Conservation (phyloP, 2,797 vertebrate species). For the Lacerta agilis region DNA sequence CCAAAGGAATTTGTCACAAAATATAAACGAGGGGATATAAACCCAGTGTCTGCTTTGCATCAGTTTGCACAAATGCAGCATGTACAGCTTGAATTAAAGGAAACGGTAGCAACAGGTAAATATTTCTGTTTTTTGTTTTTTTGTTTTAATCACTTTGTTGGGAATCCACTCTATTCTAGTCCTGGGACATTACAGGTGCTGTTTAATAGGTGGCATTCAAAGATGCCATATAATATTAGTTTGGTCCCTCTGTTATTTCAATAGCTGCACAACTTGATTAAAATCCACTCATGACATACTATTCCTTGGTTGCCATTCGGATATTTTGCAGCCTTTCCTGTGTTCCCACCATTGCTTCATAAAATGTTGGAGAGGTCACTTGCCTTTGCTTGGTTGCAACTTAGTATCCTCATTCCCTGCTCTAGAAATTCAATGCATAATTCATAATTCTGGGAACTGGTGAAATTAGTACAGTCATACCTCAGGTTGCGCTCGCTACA, state of each 20-base stretch:
- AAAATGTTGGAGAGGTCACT: background rate
- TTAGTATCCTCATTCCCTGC: background rate
- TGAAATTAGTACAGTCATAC: background rate
- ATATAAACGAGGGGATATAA: slow-evolving; percentile 80
- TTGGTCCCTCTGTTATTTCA: background rate
- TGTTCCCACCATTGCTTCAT: background rate
- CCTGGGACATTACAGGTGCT: background rate
- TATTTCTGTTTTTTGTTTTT: accelerated
- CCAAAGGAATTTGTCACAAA: slow-evolving; percentile 77
- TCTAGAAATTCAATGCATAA: background rate
- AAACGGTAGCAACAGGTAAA: slow-evolving; percentile 86
- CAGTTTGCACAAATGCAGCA: slow-evolving; percentile 81
- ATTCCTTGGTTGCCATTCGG: background rate
- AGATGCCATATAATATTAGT: background rate
- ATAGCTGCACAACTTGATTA: background rate
- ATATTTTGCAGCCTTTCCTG: background rate
- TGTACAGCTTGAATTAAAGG: slow-evolving; percentile 87
- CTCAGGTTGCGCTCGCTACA: too few relatives aligned
- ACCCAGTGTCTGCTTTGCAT: slow-evolving; percentile 87
- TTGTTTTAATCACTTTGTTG: background rate
- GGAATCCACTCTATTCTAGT: background rate
- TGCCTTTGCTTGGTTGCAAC: background rate
- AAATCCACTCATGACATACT: background rate
- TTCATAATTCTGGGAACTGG: background rate
- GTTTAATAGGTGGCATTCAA: too few relatives aligned